Base-by-base conservation (phyloP, 1,140 invertebrate species). In the Hylaeus volcanicus region DNA sequence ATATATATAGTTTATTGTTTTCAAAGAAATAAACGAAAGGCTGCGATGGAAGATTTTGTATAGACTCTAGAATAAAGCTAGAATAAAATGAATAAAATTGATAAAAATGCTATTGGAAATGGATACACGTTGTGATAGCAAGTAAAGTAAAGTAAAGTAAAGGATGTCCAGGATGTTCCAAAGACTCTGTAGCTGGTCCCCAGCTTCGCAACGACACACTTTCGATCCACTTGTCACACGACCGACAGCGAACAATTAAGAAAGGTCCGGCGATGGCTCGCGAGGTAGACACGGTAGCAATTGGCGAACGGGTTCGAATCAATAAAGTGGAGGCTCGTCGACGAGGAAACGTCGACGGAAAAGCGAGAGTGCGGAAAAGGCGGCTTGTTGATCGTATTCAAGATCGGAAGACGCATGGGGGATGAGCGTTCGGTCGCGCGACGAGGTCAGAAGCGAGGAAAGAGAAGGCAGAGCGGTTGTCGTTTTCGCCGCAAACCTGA, bases 401-500 rank as follows among this genome's bases (percentile, higher is more conserved):
- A n/a, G n/a, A 66, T 12, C 48, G 69, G 43, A 71, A 72, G 60
- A 60, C 37, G 14, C 26, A 53, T 26, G 39, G 4, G 26, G 26
- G 51, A 15, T 11, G 8, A 26, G 39, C 61, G 45, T 72, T 11
- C 69, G 61, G 60, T 39, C 26, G n/a, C 65, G 9, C 65, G 45
- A n/a, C 69, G 76, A 79, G 63, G 63, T 60, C 78, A 74, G 15
- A 43, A 65, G 63, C 61, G 39, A 74, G 48, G 51, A 72, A 55
- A 79, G 43, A 80, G 73, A 77, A 66, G 64, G 60, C 51, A 72
- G 45, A 48, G 71, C 58, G 72, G 70, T 63, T 77, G 84, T 83
- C 85, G 5, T 85, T 88, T 88, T 88, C 82, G 76, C 85, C 85
- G 85, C 86, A 92, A 92, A 91, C 91, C 92, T 92, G 90, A 93